Evolutionary conservation across 2,888 invertebrate species (phyloP).

Genomic region (Tenodera sinensis): DNA sequence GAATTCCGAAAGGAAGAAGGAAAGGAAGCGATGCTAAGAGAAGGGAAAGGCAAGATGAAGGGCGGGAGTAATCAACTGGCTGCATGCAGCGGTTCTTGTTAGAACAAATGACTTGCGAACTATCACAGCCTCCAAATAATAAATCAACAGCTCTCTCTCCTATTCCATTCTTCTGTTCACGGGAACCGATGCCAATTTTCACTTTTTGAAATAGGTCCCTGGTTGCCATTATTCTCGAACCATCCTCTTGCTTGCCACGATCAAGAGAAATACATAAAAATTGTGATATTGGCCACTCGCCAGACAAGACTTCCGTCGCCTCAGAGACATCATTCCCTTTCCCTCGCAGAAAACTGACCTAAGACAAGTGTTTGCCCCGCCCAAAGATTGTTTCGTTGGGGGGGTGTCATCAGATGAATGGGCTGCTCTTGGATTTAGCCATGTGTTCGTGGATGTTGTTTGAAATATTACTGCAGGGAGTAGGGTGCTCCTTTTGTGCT

Average conservation of each 20-base stretch:
- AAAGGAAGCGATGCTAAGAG: neutral
- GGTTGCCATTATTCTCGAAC: neutral
- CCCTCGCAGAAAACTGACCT: neutral
- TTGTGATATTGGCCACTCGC: neutral
- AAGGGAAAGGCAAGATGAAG: neutral
- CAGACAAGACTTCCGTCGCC: neutral
- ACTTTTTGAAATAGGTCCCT: conserved; percentile 8
- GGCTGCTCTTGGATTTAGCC: neutral
- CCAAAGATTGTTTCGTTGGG: neutral
- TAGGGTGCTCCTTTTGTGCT: neutral
- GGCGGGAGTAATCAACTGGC: neutral
- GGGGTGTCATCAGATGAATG: neutral
- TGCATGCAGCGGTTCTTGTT: neutral
- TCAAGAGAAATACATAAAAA: conserved; percentile 1
- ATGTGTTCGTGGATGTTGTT: neutral
- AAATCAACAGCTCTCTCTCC: neutral
- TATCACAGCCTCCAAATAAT: neutral
- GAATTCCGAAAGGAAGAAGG: neutral
- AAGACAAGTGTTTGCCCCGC: neutral
- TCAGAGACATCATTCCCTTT: neutral
- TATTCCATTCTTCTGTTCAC: neutral
- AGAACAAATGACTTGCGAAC: conserved; percentile 2
- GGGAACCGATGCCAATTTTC: neutral
- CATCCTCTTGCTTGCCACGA: neutral
- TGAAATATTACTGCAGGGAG: neutral